These are phyloP conservation scores for Lagria hirta DNA, from an alignment of 2,888 invertebrate species.

Conservation along the genomic window DNA sequence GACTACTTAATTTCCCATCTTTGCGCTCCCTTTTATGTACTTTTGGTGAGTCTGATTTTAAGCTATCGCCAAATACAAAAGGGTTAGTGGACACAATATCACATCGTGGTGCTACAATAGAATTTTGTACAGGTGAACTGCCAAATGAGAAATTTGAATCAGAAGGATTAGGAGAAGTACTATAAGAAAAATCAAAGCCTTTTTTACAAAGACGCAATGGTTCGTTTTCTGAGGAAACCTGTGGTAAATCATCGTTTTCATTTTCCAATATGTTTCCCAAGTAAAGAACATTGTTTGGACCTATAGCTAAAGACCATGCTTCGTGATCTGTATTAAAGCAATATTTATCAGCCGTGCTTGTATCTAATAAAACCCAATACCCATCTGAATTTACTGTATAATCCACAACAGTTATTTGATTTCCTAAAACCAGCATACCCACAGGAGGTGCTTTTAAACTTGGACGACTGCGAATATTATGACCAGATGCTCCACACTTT, in stretches of 20 bases:
- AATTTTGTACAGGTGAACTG: conserved; percentile 40
- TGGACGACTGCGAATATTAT: conserved; percentile 70
- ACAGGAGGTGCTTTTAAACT: conserved; percentile 69
- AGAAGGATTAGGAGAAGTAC: conserved; percentile 37
- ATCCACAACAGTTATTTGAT: conserved; percentile 64
- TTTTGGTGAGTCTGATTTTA: conserved; percentile 46
- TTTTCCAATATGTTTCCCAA: conserved; percentile 60
- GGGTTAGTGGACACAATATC: conserved; percentile 46
- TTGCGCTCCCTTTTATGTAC: conserved; percentile 49
- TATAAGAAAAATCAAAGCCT: conserved; percentile 63
- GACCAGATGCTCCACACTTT: conserved; percentile 75
- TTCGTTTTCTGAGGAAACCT: conserved; percentile 34
- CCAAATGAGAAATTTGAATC: conserved; percentile 40
- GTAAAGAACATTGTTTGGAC: conserved; percentile 65
- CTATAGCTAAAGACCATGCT: conserved; percentile 71
- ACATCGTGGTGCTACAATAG: conserved; percentile 38
- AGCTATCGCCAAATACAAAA: conserved; percentile 53
- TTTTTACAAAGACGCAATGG: conserved; percentile 45
- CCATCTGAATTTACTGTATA: conserved; percentile 67
- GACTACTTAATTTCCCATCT: conserved; percentile 55
- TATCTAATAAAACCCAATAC: conserved; percentile 67
- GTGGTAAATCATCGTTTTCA: conserved; percentile 39
- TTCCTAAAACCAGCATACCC: conserved; percentile 66
- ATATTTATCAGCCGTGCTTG: conserved; percentile 63
- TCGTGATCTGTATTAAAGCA: conserved; percentile 69